These are phyloP conservation scores for Eublepharis macularius DNA, from an alignment of 2,113 vertebrate species.

Conservation along the genomic window DNA sequence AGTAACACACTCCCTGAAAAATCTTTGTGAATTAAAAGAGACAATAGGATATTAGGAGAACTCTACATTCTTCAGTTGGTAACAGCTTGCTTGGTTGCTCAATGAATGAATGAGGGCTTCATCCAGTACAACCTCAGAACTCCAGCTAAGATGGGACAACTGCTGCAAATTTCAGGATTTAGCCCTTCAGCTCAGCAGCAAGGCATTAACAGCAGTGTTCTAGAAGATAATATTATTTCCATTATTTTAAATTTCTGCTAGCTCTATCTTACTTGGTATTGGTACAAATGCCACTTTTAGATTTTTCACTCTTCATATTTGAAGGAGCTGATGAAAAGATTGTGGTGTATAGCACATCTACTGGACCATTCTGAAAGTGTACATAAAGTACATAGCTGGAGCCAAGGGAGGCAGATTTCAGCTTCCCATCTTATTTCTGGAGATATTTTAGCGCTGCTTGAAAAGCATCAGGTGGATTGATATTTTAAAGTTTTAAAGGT, in stretches of 20 bases:
- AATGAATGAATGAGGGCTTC: slow-evolving; percentile 34
- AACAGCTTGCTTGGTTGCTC: slow-evolving; percentile 23
- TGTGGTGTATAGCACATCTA: neutral
- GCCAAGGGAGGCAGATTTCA: neutral
- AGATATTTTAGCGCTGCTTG: neutral
- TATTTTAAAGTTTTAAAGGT: neutral
- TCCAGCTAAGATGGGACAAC: neutral
- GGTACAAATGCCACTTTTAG: neutral
- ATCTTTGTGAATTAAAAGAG: neutral
- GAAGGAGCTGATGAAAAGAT: neutral
- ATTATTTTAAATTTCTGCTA: neutral
- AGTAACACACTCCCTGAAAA: neutral
- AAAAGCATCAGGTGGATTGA: neutral
- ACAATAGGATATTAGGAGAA: slow-evolving; percentile 17
- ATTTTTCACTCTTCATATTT: neutral
- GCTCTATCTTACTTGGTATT: neutral
- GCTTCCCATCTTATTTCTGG: neutral
- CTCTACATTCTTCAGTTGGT: slow-evolving; percentile 17
- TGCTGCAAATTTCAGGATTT: neutral
- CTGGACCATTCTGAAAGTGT: neutral
- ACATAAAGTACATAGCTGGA: neutral
- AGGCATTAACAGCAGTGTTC: neutral
- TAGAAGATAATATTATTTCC: neutral
- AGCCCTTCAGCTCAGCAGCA: neutral
- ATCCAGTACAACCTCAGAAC: neutral